Evolutionary conservation across 2,888 invertebrate genomes (phyloP), one percentile per base, ranked within the genome.

Genomic region (Zaprionus bogoriensis): DNA sequence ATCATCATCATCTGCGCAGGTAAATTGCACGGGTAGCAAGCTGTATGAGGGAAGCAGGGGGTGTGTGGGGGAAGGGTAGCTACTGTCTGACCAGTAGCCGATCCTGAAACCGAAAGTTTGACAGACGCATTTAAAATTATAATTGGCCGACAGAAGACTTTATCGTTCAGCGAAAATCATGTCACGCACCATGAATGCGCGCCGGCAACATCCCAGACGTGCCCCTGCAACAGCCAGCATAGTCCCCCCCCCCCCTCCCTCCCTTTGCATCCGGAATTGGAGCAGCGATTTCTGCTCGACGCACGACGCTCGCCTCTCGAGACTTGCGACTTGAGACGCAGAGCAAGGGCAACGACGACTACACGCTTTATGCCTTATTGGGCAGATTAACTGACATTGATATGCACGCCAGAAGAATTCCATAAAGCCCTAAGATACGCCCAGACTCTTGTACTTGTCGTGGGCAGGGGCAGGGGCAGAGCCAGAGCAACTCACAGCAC

Each of bases 61-160:
- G n/a, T n/a, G n/a, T n/a, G n/a, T n/a, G n/a, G n/a, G n/a, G n/a
- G n/a, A n/a, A n/a, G n/a, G n/a, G n/a, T n/a, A n/a, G 64, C 74
- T 69, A 74, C 69, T 66, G 73, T 73, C 67, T 32, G 30, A 38
- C 22, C 53, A 52, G 44, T 47, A 44, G 66, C 47, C 14, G 30
- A 17, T 3, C 14, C 23, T 17, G 67, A 77, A 74, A 75, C 59
- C 36, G 72, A 74, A 74, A 80, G 74, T 79, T 85, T 85, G 85
- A 87, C 85, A 83, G 83, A 69, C 82, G 76, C 77, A 85, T 85
- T 87, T 77, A 85, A 81, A 84, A 82, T 80, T 84, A 78, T 87
- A 88, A 88, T 88, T 88, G 87, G 84, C 87, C 59, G 52, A 69
- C 60, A 54, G 66, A 60, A 57, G 67, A 62, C 48, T 70, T 74